A percentile compares a stretch with the other conserved stretches of the same genome.
phyloP scores from a whole-genome alignment of 2,797 vertebrate species.

The Oreochromis grahami region DNA sequence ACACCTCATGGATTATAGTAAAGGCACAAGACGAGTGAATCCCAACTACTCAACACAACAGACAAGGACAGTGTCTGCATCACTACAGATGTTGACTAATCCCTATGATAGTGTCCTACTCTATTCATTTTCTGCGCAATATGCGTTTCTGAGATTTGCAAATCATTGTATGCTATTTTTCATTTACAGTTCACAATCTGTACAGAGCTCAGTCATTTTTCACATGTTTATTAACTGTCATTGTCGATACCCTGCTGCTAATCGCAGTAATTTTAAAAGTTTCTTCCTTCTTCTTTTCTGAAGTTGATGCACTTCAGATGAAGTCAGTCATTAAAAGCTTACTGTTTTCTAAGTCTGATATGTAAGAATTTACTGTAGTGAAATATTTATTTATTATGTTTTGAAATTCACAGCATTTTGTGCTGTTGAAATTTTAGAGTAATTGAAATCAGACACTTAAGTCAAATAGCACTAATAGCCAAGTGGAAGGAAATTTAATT shows the following conservation, averaged over 20 bases:
- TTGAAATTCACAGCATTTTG: background rate
- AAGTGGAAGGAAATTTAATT: background rate
- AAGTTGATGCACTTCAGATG: accelerated
- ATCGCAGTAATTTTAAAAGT: background rate
- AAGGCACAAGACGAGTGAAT: background rate
- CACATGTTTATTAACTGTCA: background rate
- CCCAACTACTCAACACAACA: background rate
- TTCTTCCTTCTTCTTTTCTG: background rate
- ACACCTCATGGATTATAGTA: background rate
- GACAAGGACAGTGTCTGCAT: background rate
- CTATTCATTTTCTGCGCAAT: accelerated
- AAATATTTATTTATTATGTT: background rate
- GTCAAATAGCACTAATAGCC: background rate
- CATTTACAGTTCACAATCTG: background rate
- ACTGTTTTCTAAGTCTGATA: background rate
- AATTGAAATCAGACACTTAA: background rate
- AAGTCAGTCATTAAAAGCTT: background rate
- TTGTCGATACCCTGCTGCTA: background rate
- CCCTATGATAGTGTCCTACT: accelerated
- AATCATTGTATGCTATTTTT: background rate
- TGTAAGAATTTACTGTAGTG: background rate
- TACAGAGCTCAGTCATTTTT: background rate
- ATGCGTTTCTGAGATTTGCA: background rate
- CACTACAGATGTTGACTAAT: background rate
- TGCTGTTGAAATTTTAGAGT: background rate